Evolutionary conservation across 2,113 vertebrate genomes (phyloP), one percentile per base, ranked within the genome.

Genomic region (Leucoraja erinaceus): DNA sequence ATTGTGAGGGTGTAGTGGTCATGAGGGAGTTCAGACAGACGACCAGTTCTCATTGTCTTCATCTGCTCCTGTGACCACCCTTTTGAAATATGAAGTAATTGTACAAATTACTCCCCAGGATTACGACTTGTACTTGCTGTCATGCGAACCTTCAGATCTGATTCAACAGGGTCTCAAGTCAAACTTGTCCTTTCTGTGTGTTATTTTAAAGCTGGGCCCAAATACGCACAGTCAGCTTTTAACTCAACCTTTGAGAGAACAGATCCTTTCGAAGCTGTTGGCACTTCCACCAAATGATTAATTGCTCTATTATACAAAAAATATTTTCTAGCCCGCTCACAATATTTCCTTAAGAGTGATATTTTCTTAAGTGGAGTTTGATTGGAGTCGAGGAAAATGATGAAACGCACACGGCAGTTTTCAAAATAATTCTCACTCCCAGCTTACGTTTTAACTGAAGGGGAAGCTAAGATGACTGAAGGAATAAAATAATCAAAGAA

Each of bases 241-340:
- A 22, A 33, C 63, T 61, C 47, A 91, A 72, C 68, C 68, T 91
- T 47, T 38, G 63, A 90, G 88, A 38, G 61, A 72, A 90, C 63
- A 70, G n/a, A 90, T 74, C 47, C 90, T 74, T 91, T 72, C 66
- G 12, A 74, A 91, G 38, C 90, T 74, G 90, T 91, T 91, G 90
- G 72, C 90, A 91, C 33, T 28, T 54, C 90, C 18, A 54, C 90
- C 47, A 47, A 38, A 91, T 91, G 68, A 91, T 91, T 91, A 91
- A 74, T 91, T 91, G 90, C 90, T 91, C 66, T 54, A 91, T 91
- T 70, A 70, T 91, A 72, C 68, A 72, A 91, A 91, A 83, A 72
- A 91, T 47, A 70, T 54, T 47, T 91, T 91, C 68, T 38, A 28
- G 54, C 63, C 31, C 3, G 22, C 66, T 22, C 38, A 47, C 18